Percentiles rank a stretch among this genome's conserved stretches.
These are phyloP conservation scores for Reticulitermes speratus DNA, from an alignment of 1,140 invertebrate species.

Conservation along the genomic window DNA sequence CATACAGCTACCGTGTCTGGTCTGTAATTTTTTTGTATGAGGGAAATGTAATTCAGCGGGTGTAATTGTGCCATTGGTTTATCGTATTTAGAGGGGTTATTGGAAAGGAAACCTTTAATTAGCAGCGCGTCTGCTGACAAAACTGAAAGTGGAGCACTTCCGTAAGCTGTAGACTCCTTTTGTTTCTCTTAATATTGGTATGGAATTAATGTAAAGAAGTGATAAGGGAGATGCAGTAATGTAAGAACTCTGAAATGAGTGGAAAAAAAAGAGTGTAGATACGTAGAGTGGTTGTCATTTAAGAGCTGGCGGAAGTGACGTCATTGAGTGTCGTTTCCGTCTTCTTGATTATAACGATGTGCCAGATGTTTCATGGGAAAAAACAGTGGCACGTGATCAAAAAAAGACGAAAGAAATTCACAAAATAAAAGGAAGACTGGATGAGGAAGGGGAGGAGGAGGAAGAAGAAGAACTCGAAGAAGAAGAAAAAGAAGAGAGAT, in stretches of 20 bases:
- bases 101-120: neutral
- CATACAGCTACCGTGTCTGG: too few relatives aligned
- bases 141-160: neutral
- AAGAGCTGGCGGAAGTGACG: neutral
- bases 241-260: neutral
- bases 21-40: too few relatives aligned
- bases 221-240: neutral
- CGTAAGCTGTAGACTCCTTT: neutral
- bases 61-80: neutral
- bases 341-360: neutral
- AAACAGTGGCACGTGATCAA: neutral
- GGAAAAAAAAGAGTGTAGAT: neutral
- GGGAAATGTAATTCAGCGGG: neutral
- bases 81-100: neutral
- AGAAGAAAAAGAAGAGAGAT: neutral
- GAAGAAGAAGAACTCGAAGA: too few relatives aligned
- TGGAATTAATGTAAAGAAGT: neutral
- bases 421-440: neutral
- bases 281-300: neutral
- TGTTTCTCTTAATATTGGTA: neutral
- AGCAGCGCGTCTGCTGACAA: neutral
- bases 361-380: neutral
- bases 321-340: conserved; percentile 10
- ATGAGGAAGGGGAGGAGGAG: neutral
- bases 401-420: neutral